A percentile compares a stretch with the other conserved stretches of the same genome.
Conservation (phyloP, 2,797 vertebrate species). For the Odontamblyopus rebecca region DNA sequence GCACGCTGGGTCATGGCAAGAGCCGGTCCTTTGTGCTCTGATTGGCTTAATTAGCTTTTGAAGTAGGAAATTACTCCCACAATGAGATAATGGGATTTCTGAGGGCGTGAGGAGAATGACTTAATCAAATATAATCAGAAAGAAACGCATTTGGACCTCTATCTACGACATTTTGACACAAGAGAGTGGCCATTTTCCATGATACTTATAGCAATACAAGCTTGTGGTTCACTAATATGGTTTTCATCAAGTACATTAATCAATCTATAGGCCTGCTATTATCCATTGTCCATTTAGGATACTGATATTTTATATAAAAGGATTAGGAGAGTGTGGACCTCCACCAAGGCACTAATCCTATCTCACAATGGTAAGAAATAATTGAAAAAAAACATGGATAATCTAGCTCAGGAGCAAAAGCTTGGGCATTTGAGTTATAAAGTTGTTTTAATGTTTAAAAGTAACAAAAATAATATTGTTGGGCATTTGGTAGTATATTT, state of each 20-base stretch:
- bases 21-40: constrained; percentile 68
- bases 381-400: no score
- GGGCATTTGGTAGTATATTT: no score
- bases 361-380: not conserved
- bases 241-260: not conserved
- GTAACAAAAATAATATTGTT: no score
- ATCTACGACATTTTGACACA: constrained; percentile 48
- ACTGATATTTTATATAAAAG: no score
- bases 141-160: constrained; percentile 62
- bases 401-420: no score
- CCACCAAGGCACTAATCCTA: not conserved
- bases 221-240: constrained; percentile 5
- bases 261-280: not conserved
- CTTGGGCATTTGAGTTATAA: not conserved
- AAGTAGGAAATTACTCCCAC: constrained; percentile 76
- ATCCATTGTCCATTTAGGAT: not conserved
- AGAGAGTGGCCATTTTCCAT: constrained; percentile 38
- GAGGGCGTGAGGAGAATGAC: constrained; percentile 69
- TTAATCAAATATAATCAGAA: constrained; percentile 76
- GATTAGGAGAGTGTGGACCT: no score
- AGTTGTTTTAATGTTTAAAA: not conserved
- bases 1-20: constrained; percentile 70
- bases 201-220: constrained; percentile 6
- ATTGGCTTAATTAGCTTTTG: constrained; percentile 78
- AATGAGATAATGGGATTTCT: constrained; percentile 70